phyloP scores from a whole-genome alignment of 2,888 invertebrate genomes.

The Bombyx huttoni region DNA sequence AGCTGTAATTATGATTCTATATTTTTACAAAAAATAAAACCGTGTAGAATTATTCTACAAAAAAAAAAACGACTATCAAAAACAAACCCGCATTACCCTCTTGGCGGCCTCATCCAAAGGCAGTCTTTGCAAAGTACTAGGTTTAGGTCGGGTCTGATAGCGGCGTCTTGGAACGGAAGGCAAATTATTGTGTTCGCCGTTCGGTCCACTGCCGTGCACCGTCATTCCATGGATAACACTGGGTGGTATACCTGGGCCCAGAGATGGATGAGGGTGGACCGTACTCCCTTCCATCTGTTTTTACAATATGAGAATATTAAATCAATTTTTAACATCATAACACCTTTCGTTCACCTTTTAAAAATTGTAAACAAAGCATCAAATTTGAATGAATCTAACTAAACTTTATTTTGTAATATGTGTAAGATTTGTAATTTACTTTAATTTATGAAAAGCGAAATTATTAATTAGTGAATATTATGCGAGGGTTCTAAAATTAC shows the following conservation, averaged over 20 bases:
- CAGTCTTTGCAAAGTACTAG: constrained; percentile 67
- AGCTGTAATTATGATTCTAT: too few relatives aligned
- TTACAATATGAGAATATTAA: neutral
- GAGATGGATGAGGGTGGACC: constrained; percentile 49
- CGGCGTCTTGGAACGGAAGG: constrained; percentile 54
- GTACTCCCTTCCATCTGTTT: constrained; percentile 55
- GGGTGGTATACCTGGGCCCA: constrained; percentile 45
- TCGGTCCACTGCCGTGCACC: constrained; percentile 53
- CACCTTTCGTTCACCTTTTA: too few relatives aligned
- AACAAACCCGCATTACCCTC: constrained; percentile 35
- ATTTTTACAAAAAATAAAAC: too few relatives aligned
- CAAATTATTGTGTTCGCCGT: constrained; percentile 54
- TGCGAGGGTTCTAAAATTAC: neutral
- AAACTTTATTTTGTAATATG: neutral
- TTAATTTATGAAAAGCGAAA: neutral
- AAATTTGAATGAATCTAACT: neutral
- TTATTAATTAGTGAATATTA: neutral
- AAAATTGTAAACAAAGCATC: neutral
- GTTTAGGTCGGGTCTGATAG: constrained; percentile 55
- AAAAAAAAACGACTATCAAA: neutral
- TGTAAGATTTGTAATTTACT: neutral
- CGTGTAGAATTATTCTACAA: neutral
- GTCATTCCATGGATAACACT: constrained; percentile 54
- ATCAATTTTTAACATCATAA: neutral
- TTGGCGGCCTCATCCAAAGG: constrained; percentile 81